These are phyloP conservation scores for Stenodera caucasica DNA, from an alignment of 2,888 invertebrate species.

Conservation along the genomic window DNA sequence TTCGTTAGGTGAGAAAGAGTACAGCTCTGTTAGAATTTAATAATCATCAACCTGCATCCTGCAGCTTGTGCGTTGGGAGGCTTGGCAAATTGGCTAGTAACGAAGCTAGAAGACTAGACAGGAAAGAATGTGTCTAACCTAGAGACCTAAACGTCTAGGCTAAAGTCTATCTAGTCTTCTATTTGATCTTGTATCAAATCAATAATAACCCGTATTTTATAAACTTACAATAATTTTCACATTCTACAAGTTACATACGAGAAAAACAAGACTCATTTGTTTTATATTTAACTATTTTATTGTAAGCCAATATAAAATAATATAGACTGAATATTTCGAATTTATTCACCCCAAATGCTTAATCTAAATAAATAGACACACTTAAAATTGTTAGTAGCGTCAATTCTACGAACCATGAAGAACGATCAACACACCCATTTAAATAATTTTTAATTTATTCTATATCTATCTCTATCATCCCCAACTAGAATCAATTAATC, in stretches of 20 bases:
- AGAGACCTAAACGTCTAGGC: neutral
- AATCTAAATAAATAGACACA: conserved; percentile 7
- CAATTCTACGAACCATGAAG: conserved; percentile 41
- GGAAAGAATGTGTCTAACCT: conserved; percentile 3
- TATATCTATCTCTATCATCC: neutral
- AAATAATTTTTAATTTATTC: conserved; percentile 48
- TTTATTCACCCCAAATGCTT: conserved; percentile 7
- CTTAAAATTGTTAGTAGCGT: conserved; percentile 31
- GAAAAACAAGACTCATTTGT: too few species aligned
- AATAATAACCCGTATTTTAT: too few species aligned
- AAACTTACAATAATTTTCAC: too few species aligned
- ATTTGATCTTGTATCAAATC: too few species aligned
- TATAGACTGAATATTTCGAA: neutral
- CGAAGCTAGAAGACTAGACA: neutral
- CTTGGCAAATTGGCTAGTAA: conserved; percentile 5
- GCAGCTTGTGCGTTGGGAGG: conserved; percentile 5
- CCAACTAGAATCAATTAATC: neutral
- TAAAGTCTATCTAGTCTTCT: conserved; percentile 3
- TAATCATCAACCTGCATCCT: conserved; percentile 12
- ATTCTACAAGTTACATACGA: too few species aligned
- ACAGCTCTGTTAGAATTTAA: conserved; percentile 2
- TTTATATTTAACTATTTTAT: too few species aligned
- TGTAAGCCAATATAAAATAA: too few species aligned
- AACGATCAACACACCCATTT: conserved; percentile 47
- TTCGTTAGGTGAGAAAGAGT: too few species aligned